Conservation (phyloP, 2,797 vertebrate species). For the Eulemur mongoz region DNA sequence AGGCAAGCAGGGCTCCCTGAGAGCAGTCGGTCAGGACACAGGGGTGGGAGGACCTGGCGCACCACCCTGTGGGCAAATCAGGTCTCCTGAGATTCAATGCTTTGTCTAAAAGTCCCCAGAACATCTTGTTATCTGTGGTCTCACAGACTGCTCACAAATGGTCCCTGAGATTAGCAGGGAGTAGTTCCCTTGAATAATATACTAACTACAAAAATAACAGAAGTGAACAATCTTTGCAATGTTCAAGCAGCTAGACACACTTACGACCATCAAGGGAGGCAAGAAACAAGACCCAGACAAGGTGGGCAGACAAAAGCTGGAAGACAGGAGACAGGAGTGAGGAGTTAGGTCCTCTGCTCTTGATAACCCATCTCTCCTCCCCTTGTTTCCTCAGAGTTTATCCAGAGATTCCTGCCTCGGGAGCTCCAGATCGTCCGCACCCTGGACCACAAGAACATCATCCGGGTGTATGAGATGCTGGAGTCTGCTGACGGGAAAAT, state of each 20-base stretch:
- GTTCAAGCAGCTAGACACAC: not conserved
- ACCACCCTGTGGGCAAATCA: not conserved
- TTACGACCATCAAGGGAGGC: not conserved
- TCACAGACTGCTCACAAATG: not conserved
- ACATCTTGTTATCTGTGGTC: not conserved
- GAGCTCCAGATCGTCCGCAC: constrained; percentile 82
- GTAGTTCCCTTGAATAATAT: not conserved
- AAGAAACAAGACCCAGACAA: not conserved
- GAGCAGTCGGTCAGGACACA: not conserved
- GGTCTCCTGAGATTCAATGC: not conserved
- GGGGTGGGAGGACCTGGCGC: not conserved
- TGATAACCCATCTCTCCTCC: not conserved
- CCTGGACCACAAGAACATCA: constrained; percentile 86
- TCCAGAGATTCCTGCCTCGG: constrained; percentile 84
- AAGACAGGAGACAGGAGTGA: not conserved
- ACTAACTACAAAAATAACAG: not conserved
- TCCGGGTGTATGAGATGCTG: constrained; percentile 82
- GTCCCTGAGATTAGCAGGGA: not conserved
- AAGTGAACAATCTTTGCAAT: not conserved
- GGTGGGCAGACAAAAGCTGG: not conserved
- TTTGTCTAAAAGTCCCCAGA: not conserved
- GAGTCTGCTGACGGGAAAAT: constrained; percentile 79
- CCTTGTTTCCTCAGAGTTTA: constrained; percentile 78
- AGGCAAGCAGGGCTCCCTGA: not conserved
- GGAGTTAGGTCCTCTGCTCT: not conserved